Percentiles rank a stretch among this genome's conserved stretches.
Conservation (phyloP, 2,113 vertebrate species). For the Parus major region DNA sequence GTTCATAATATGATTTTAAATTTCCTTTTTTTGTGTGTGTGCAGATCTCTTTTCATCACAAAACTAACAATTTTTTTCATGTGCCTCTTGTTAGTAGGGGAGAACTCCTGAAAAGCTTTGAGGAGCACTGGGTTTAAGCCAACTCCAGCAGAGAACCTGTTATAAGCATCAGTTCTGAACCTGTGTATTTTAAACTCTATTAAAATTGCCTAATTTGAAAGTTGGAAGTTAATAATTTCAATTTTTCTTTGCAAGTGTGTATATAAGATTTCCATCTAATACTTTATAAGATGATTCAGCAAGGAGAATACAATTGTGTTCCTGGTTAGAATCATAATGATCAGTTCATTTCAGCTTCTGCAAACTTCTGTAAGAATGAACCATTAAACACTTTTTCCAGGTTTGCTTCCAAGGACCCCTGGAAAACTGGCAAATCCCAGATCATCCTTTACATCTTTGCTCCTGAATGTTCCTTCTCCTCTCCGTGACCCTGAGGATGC, state of each 20-base stretch:
- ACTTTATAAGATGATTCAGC: background rate
- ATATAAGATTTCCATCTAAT: background rate
- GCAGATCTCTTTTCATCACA: background rate
- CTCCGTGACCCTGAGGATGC: background rate
- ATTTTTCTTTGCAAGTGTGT: background rate
- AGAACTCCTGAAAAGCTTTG: background rate
- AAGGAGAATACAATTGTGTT: background rate
- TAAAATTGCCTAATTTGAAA: background rate
- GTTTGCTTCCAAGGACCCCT: slow-evolving; percentile 4
- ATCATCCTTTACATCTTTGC: background rate
- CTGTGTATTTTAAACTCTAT: background rate
- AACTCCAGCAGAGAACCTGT: background rate
- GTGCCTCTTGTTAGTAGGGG: background rate
- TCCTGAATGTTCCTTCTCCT: background rate
- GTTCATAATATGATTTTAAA: background rate
- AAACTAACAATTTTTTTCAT: background rate
- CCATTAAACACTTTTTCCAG: background rate
- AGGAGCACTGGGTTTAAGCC: background rate
- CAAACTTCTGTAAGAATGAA: background rate
- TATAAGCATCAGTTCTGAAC: background rate
- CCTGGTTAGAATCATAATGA: background rate
- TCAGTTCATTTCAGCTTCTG: background rate
- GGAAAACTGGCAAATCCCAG: background rate
- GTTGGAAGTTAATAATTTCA: background rate
- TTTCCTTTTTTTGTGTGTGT: background rate